Evolutionary conservation across 2,797 vertebrate genomes (phyloP), one percentile per base, ranked within the genome.

Genomic region (Gymnopithys bicolor): DNA sequence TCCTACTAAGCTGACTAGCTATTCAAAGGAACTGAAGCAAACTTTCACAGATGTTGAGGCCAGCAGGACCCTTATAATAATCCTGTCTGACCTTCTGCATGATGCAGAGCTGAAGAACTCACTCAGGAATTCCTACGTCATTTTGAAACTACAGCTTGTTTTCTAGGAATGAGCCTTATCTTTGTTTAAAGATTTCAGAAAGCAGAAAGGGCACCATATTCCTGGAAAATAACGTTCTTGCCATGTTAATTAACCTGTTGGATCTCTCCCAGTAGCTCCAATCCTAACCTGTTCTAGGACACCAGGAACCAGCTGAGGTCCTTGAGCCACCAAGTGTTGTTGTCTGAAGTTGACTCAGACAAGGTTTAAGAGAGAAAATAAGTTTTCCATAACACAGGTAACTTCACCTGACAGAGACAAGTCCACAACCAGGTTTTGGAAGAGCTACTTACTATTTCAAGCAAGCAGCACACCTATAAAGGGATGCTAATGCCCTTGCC

Each of bases 31-130:
- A 32, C 63, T 49, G 69, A 63, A 93, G 59, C 51, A 64, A 91
- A 82, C 63, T 70, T 70, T n/a, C 80, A 84, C 63, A 86, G 95
- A 67, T 64, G 77, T 92, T 82, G 76, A 67, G 53, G 58, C 86
- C 75, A 90, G 76, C 6, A 0, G 66, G 80, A 70, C 27, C 52
- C 17, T 46, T 69, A 11, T 23, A 66, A 82, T 48, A 79, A 77
- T 71, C 53, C 70, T 21, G 4, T 19, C 49, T 74, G 84, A 89
- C 69, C 78, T 89, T 79, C 84, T 49, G 46, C 33, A 5, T 5
- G 9, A 58, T 39, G 51, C 43, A 64, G 33, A 41, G 70, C 70
- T 87, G 66, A 62, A 64, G 30, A 78, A 5, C 66, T 66, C 58
- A 82, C 48, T 53, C 45, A 16, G 37, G 39, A 67, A 52, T 21